Evolutionary conservation across 2,888 invertebrate genomes (phyloP), one percentile per base, ranked within the genome.

Genomic region (Drosophila tanythrix): DNA sequence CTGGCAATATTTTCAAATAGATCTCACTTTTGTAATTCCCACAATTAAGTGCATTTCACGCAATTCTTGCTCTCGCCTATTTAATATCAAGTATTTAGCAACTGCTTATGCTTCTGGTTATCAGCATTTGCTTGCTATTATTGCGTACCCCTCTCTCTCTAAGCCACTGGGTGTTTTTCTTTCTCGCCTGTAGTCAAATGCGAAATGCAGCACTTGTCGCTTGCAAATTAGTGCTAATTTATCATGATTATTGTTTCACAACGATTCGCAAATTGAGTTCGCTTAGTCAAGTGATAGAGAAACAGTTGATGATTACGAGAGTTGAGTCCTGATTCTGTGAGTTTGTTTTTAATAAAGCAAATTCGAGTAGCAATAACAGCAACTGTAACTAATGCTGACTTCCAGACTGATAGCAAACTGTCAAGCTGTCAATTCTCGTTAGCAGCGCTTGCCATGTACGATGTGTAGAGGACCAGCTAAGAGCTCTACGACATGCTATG

Each of bases 391-490:
- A 85, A 85, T 88, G 81, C 83, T 83, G 85, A 85, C 85, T 88
- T 81, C 59, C 66, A 85, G 83, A 81, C 85, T 76, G 85, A 85
- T 85, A 89, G 89, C 89, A 85, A 85, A 79, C 88, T 88, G 88
- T 88, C 88, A 85, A 87, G 77, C 88, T 88, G 88, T 88, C 88
- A 89, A 83, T 88, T 88, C 88, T 77, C 72, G 83, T 88, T 88
- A 87, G 86, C 60, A 79, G 61, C 66, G 67, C 60, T 72, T 61
- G 76, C 55, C 78, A 78, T 69, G 72, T 72, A 67, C 69, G 68
- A 60, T 62, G 59, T 68, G 59, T 43, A 31, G 13, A 53, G 52
- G 60, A 53, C 53, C 48, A 36, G 43, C 53, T 33, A 11, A 29
- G 29, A 48, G 57, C 43, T 43, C 38, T n/a, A 4, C 38, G 13